phyloP scores from a whole-genome alignment of 2,113 vertebrate genomes.

The Pongo pygmaeus region DNA sequence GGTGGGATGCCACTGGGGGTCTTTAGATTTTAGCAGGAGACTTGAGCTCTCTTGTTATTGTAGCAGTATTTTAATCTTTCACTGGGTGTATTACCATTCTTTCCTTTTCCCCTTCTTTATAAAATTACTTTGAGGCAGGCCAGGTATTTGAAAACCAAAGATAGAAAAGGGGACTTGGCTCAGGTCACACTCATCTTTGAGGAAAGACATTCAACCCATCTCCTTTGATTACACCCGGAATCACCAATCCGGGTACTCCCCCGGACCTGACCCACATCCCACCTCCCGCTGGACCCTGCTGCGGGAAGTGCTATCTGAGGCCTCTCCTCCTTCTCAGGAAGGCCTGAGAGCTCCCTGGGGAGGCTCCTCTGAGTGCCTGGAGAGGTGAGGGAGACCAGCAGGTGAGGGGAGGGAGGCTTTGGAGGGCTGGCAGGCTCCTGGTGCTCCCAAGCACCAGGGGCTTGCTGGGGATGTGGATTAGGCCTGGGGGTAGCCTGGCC shows the following conservation, averaged over 20 bases:
- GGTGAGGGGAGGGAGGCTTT: neutral
- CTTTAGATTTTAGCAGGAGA: neutral
- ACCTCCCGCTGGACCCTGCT: rapidly evolving
- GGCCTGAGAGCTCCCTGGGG: neutral
- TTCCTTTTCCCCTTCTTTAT: neutral
- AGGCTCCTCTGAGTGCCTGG: neutral
- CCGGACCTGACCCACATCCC: rapidly evolving
- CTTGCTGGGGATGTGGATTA: neutral
- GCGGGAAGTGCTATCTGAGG: rapidly evolving
- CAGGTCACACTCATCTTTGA: neutral
- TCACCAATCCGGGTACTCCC: rapidly evolving
- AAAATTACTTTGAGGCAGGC: neutral
- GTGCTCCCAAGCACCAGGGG: too few relatives aligned
- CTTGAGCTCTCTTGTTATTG: rapidly evolving
- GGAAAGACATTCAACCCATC: neutral
- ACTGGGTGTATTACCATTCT: rapidly evolving
- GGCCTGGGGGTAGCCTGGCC: neutral
- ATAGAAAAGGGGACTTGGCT: neutral
- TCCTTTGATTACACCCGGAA: too few relatives aligned
- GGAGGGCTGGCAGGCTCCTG: neutral
- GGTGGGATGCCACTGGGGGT: rapidly evolving
- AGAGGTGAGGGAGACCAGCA: neutral
- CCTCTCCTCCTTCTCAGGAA: rapidly evolving
- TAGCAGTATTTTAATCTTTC: too few relatives aligned
- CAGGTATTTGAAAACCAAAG: neutral